Base-by-base conservation (phyloP, 2,888 invertebrate genomes). In the Ophion obscuratus region DNA sequence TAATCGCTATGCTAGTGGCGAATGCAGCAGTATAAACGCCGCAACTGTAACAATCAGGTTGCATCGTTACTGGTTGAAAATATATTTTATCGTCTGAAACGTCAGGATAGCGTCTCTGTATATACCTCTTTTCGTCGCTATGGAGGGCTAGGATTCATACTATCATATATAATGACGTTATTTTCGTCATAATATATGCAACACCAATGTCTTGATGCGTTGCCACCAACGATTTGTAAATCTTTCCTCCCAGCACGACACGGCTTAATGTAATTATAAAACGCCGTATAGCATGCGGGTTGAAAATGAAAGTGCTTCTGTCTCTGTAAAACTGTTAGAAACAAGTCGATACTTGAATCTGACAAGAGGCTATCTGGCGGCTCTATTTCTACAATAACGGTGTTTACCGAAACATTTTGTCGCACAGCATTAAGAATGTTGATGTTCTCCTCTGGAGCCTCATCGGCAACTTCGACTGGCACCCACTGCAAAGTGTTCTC, bases 151-250 rank as follows among this genome's bases (percentile, higher is more conserved):
- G 47, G 31, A 2, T n/a, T 17, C 17, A 77, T n/a, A 61, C 84
- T 81, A 27, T 87, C 86, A 40, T 76, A 84, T 11, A 86, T 53
- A 6, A 31, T 36, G 17, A 81, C n/a, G 10, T 67, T 1, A 1
- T n/a, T 36, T 14, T 62, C 53, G 75, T 82, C 78, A 59, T 81
- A 84, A 70, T 76, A 74, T 14, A 81, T 27, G 24, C 84, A 86
- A 27, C 53, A 36, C 86, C 84, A 86, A 44, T 87, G 86, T 0
- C 31, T 53, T 17, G 31, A 76, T 10, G n/a, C 44, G 73, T 81
- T 84, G 1, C 86, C 86, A 27, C 81, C 85, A n/a, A 87, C 66
- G 9, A 87, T 85, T 78, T 84, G 84, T 11, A 86, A 17, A 76
- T 86, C 84, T 9, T 14, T 27, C 14, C 76, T 20, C 6, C 17